phyloP scores from a whole-genome alignment of 2,113 vertebrate genomes.

The Mustela lutreola region DNA sequence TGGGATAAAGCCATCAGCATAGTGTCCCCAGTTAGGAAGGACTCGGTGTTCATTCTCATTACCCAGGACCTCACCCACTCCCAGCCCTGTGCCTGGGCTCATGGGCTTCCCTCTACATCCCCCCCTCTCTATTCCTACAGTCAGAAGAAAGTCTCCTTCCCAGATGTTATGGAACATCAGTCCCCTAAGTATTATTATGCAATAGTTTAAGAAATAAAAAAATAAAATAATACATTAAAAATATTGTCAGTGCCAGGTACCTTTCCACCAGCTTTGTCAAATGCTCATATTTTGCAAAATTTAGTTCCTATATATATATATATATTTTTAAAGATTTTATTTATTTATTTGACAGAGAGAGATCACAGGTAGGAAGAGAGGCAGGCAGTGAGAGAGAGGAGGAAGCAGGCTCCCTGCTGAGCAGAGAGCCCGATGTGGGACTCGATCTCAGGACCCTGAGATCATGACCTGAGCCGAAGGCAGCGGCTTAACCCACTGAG shows the following conservation, averaged over 20 bases:
- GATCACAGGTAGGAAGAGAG: no score
- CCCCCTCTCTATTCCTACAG: not conserved
- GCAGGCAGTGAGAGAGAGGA: no score
- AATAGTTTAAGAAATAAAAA: not conserved
- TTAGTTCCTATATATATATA: not conserved
- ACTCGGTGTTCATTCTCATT: not conserved
- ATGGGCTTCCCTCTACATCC: not conserved
- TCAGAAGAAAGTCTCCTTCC: not conserved
- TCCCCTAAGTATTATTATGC: not conserved
- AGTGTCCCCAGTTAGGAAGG: not conserved
- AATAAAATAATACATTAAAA: not conserved
- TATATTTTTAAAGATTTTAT: not conserved
- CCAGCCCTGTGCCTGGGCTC: not conserved
- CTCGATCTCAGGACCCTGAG: no score
- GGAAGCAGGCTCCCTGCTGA: no score
- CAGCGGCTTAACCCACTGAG: no score
- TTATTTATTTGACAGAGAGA: no score
- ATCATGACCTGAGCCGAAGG: no score
- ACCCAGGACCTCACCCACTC: not conserved
- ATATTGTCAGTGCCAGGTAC: not conserved
- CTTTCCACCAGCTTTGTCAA: not conserved
- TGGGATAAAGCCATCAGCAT: not conserved
- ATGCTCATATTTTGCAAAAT: constrained; percentile 31
- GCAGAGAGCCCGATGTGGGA: no score
- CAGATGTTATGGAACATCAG: not conserved